Evolutionary conservation across 2,113 vertebrate species (phyloP).

Genomic region (Saccopteryx leptura): DNA sequence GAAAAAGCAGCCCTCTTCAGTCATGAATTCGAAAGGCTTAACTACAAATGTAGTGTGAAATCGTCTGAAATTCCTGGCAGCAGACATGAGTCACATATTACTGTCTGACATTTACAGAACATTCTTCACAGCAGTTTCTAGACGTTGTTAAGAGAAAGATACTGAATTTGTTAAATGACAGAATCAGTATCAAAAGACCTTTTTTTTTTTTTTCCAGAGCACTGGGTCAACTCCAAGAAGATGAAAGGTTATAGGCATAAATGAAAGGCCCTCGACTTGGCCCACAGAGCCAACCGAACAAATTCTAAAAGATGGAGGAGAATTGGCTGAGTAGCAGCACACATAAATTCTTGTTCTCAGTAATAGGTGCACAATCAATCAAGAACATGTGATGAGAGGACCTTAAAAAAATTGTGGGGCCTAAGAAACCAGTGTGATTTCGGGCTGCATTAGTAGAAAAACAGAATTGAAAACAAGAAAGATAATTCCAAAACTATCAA

Average conservation of each 20-base stretch:
- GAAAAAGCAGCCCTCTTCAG: slow-evolving; percentile 54
- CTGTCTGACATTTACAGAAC: slow-evolving; percentile 76
- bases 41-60: slow-evolving; percentile 69
- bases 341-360: not conserved
- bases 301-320: not conserved
- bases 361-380: not conserved
- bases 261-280: slow-evolving; percentile 29
- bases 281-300: not conserved
- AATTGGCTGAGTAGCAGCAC: not conserved
- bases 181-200: slow-evolving; percentile 28
- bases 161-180: slow-evolving; percentile 13
- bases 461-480: not conserved
- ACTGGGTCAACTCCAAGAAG: slow-evolving; percentile 54
- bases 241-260: slow-evolving; percentile 21
- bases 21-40: slow-evolving; percentile 67
- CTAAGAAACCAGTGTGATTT: not conserved
- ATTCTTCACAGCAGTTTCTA: slow-evolving; percentile 58
- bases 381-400: not conserved
- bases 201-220: slow-evolving; percentile 62
- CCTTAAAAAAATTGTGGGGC: not conserved
- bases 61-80: slow-evolving; percentile 76
- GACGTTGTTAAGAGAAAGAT: slow-evolving; percentile 53
- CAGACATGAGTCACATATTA: slow-evolving; percentile 71
- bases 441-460: not conserved
- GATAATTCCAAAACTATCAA: not conserved